Evolutionary conservation across 2,113 vertebrate species (phyloP), one percentile per base, ranked within the genome.

Genomic region (Monopterus albus): DNA sequence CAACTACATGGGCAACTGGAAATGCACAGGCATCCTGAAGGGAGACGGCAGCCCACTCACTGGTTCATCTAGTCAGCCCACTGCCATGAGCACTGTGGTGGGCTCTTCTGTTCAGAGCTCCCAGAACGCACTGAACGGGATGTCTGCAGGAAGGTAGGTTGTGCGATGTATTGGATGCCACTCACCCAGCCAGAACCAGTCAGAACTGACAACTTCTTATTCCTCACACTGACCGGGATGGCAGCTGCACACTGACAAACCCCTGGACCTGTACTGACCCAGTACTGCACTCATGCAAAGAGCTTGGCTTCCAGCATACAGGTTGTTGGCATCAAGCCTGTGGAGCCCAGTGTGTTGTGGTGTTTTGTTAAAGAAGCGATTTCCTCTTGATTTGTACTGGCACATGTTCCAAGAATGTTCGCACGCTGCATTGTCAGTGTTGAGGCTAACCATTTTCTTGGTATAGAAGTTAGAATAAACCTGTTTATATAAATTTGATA

Each of bases 1-100:
- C 38, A 99, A 99, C 88, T 98, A 99, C 88, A 98, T 98, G 97
- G 96, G 97, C 90, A 98, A 97, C 90, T 99, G 98, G 98, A 99
- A 99, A 81, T 98, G 96, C 78, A 98, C 96, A 13, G 97, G 96
- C 67, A 96, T 99, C 86, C 91, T 98, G 87, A 97, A 97, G 90
- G 97, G 97, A 75, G 98, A 99, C 2, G 98, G 98, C 72, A 99
- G 95, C 86, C 97, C 96, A 0, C 95, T 98, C 75, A 98, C 91
- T 23, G 94, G 96, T 71, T 94, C 92, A 17, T 94, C 93, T 0
- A 86, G 94, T 88, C 96, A 96, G 80, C 94, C 95, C 74, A 94
- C 94, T 75, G 93, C 93, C 82, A 92, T 96, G 92, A 96, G 92
- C 87, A 83, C 94, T 23, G 90, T 93, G 33, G 63, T 95, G 85